A percentile compares a stretch with the other conserved stretches of the same genome.
Conservation (phyloP, 2,797 vertebrate species). For the Lophotriccus pileatus region DNA sequence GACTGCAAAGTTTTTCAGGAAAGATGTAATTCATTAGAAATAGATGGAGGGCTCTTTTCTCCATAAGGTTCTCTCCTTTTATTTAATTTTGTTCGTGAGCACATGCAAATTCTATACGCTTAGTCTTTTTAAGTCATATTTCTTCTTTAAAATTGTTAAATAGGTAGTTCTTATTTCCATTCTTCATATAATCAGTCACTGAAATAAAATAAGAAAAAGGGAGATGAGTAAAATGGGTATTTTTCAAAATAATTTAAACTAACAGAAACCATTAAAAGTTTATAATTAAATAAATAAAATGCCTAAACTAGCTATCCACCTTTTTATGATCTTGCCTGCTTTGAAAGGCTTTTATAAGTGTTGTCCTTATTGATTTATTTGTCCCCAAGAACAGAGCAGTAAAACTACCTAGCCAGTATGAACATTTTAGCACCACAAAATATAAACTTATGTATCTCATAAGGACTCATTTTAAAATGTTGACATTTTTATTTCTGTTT, state of each 20-base stretch:
- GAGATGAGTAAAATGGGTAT: neutral
- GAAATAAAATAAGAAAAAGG: neutral
- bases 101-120: neutral
- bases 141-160: conserved; percentile 29
- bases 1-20: conserved; percentile 18
- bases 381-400: conserved; percentile 29
- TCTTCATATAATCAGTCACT: neutral
- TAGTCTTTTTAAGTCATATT: neutral
- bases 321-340: conserved; percentile 47
- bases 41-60: neutral
- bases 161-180: neutral
- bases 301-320: conserved; percentile 11
- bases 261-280: conserved; percentile 51
- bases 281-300: conserved; percentile 54
- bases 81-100: neutral
- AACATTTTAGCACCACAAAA: conserved; percentile 61
- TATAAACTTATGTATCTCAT: conserved; percentile 56
- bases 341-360: conserved; percentile 62
- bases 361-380: conserved; percentile 66
- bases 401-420: conserved; percentile 31
- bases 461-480: conserved; percentile 45
- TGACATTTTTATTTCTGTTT: conserved; percentile 50
- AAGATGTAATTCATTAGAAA: neutral
- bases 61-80: neutral
- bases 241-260: conserved; percentile 26